A percentile compares a stretch with the other conserved stretches of the same genome.
These are phyloP conservation scores for Cyphomyrmex costatus DNA, from an alignment of 1,140 invertebrate genomes.

Conservation along the genomic window DNA sequence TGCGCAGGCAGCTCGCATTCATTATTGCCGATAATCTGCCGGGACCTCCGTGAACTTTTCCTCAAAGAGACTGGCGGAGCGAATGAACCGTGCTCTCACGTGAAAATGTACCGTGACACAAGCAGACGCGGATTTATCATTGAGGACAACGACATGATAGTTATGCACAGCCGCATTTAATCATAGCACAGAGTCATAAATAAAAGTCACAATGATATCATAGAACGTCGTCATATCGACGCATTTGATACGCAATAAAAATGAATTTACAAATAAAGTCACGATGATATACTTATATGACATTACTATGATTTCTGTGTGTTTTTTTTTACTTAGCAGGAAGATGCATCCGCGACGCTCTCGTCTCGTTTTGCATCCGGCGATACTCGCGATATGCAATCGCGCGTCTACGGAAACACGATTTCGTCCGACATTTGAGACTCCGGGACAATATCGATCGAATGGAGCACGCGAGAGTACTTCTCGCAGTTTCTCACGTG, in stretches of 20 bases:
- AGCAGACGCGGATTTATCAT: conserved; percentile 38
- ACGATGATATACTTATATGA: too few species aligned
- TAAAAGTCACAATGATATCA: too few species aligned
- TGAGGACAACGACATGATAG: conserved; percentile 14
- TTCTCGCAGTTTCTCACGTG: conserved; percentile 70
- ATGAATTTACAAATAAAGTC: too few species aligned
- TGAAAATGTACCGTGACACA: conserved; percentile 20
- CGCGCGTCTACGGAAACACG: conserved; percentile 63
- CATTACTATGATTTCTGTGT: too few species aligned
- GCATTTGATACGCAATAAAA: too few species aligned
- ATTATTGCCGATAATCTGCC: conserved; percentile 42
- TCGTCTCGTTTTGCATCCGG: neutral
- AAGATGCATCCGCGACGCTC: neutral
- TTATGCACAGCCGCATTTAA: neutral
- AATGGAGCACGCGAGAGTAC: conserved; percentile 62
- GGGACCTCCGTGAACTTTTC: conserved; percentile 54
- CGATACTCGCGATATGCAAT: neutral
- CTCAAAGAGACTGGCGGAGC: conserved; percentile 31
- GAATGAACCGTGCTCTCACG: conserved; percentile 18
- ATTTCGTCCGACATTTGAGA: conserved; percentile 67
- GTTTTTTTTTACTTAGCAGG: too few species aligned
- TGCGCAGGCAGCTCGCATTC: conserved; percentile 22
- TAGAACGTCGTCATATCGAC: too few species aligned
- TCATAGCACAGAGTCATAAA: too few species aligned
- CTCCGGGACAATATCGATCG: conserved; percentile 69